A percentile compares a stretch with the other conserved stretches of the same genome.
Evolutionary conservation across 2,888 invertebrate species (phyloP).

Genomic region (Mystacides longicornis): DNA sequence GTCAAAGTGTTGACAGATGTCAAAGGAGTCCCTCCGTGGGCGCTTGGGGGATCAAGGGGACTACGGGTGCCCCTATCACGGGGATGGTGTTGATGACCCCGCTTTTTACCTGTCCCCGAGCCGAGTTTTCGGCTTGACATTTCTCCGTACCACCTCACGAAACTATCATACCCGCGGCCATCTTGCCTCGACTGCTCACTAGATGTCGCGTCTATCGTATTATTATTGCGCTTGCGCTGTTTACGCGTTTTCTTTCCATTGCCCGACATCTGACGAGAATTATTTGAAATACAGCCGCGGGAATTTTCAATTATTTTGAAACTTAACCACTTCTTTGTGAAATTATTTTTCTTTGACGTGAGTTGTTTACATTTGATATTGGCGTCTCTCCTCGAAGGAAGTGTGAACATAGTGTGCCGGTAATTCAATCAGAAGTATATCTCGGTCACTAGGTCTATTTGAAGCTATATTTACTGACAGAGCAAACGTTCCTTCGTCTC

Average conservation of each 20-base stretch:
- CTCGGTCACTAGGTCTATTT: no score
- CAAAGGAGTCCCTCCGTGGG: slow-evolving; percentile 23
- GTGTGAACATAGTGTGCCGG: slow-evolving; percentile 12
- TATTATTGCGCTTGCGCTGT: slow-evolving; percentile 34
- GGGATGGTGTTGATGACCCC: slow-evolving; percentile 71
- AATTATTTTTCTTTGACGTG: slow-evolving; percentile 10
- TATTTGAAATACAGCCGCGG: slow-evolving; percentile 14
- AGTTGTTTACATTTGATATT: slow-evolving; percentile 11
- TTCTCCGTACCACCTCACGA: slow-evolving; percentile 32
- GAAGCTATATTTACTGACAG: no score
- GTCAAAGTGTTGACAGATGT: slow-evolving; percentile 34
- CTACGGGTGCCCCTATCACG: slow-evolving; percentile 55
- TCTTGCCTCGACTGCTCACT: slow-evolving; percentile 45
- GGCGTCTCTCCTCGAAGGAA: slow-evolving; percentile 9
- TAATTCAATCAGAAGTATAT: not conserved
- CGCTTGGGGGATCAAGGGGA: slow-evolving; percentile 30
- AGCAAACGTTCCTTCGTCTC: slow-evolving; percentile 7
- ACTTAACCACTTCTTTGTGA: slow-evolving; percentile 15
- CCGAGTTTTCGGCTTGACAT: slow-evolving; percentile 49
- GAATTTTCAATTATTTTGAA: slow-evolving; percentile 16
- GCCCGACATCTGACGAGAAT: slow-evolving; percentile 21
- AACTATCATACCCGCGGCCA: slow-evolving; percentile 52
- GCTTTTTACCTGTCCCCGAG: slow-evolving; percentile 51
- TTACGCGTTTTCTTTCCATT: slow-evolving; percentile 11
- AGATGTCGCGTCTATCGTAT: slow-evolving; percentile 35